Base-by-base conservation (phyloP, 2,113 vertebrate species). In the Melanerpes formicivorus region DNA sequence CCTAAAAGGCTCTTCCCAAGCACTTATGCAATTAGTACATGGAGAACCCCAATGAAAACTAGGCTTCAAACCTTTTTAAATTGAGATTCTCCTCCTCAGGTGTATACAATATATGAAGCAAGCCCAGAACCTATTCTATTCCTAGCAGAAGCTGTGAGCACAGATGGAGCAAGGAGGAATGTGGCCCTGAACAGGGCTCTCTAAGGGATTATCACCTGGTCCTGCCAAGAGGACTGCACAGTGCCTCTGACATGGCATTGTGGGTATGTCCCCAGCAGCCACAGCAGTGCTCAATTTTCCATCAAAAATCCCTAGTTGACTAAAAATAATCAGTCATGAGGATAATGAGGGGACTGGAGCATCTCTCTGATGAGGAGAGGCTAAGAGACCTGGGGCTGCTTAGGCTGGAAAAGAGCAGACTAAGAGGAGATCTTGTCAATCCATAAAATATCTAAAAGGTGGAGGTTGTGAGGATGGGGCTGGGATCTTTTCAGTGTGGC, bases 211-310 rank as follows among this genome's bases (percentile, higher is more conserved):
- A 32, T 10, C 34, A 29, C 29, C 37, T 48, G 44, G 32, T 22
- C 34, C 22, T 46, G 46, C 5, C 44, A 7, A 19, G 18, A 37
- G 75, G 63, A 18, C 42, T 46, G 32, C 13, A 3, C 54, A 0
- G 15, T 48, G 56, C 52, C 32, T 78, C 60, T 88, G 56, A 72
- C 18, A 1, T 8, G 32, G 60, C 23, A 37, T 34, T 42, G 7
- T 0, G 0, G 18, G 2, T 18, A 2, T 9, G 12, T 34, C 42
- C 74, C 78, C 7, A 6, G 14, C 29, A 83, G n/a, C 72, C 80
- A 27, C 40, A 34, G 65, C 62, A 56, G 13, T 7, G 84, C 59
- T 70, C 25, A 1, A 0, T 66, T 74, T 75, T 72, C 54, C n/a
- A 34, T 32, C 10, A 3, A 85, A 91, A 62, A 52, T 37, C 37